Percentiles rank a stretch among this genome's conserved stretches.
Conservation (phyloP, 2,113 vertebrate species). For the Elgaria multicarinata region DNA sequence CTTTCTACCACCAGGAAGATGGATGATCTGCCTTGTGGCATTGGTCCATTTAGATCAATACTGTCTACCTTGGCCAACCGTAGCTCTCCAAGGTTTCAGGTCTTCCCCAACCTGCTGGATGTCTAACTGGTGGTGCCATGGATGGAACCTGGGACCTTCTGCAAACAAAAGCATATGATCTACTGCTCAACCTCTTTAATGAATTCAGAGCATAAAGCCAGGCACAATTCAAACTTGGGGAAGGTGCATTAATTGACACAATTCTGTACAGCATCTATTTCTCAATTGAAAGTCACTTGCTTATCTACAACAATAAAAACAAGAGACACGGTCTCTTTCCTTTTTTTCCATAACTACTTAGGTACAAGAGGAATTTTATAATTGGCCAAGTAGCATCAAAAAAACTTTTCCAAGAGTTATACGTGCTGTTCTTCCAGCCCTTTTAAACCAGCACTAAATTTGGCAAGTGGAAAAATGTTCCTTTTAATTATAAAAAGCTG, state of each 20-base stretch:
- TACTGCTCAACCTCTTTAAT: neutral
- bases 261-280: slow-evolving; percentile 53
- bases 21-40: slow-evolving; percentile 32
- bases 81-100: neutral
- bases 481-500: slow-evolving; percentile 39
- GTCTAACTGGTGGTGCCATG: neutral
- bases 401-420: slow-evolving; percentile 35
- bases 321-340: slow-evolving; percentile 19
- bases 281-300: slow-evolving; percentile 63
- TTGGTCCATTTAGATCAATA: neutral
- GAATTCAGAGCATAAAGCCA: slow-evolving; percentile 60
- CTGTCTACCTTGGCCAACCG: neutral
- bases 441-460: slow-evolving; percentile 26
- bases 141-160: neutral
- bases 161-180: neutral
- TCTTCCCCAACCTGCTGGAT: slow-evolving; percentile 15
- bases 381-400: slow-evolving; percentile 14
- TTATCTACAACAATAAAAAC: slow-evolving; percentile 44
- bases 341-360: slow-evolving; percentile 10
- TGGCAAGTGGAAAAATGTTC: neutral
- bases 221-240: slow-evolving; percentile 34
- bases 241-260: slow-evolving; percentile 60
- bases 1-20: neutral
- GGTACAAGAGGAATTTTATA: slow-evolving; percentile 15
- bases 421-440: neutral